Base-by-base conservation (phyloP, 2,888 invertebrate genomes). In the Nudaria mundana region DNA sequence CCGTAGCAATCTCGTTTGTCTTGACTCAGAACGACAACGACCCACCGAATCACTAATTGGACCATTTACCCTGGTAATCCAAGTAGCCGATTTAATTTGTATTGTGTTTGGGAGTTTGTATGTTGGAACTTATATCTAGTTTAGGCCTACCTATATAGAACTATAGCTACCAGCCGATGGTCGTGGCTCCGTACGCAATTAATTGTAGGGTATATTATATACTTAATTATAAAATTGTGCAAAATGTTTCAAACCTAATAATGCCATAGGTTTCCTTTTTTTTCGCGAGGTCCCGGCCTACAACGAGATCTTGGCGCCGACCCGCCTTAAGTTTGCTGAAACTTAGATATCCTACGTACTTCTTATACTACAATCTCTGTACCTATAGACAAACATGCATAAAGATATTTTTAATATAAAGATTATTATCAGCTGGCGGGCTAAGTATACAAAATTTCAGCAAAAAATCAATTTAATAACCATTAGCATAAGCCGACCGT, bases 1-100 rank as follows among this genome's bases (percentile, higher is more conserved):
- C 65, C 58, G 58, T 55, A 66, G 70, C 83, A 74, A 83, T 81
- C 76, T 72, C 81, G 79, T 81, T 81, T 80, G 81, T 81, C 76
- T 76, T 71, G 62, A 61, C 69, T 60, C 70, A 53, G 57, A 60
- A 66, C 60, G 54, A 62, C 55, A 63, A 58, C 62, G 69, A 67
- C 69, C 72, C 66, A 71, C 73, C 71, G 72, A 73, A 78, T 78
- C 80, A 81, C 81, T 84, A 85, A 83, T 84, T 85, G 84, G 79
- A 65, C 71, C 80, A 81, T 81, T 85, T 80, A 72, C 81, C 74
- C 76, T 67, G 66, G 81, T 80, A 81, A 82, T 83, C 76, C 73
- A 73, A 79, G 81, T 76, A 73, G 63, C 71, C 74, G 71, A 77
- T 81, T 81, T 81, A 82, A 82, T 81, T 81, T 79, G 76, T 76